Evolutionary conservation across 1,140 invertebrate genomes (phyloP).

Genomic region (Drosophila parabipectinata): DNA sequence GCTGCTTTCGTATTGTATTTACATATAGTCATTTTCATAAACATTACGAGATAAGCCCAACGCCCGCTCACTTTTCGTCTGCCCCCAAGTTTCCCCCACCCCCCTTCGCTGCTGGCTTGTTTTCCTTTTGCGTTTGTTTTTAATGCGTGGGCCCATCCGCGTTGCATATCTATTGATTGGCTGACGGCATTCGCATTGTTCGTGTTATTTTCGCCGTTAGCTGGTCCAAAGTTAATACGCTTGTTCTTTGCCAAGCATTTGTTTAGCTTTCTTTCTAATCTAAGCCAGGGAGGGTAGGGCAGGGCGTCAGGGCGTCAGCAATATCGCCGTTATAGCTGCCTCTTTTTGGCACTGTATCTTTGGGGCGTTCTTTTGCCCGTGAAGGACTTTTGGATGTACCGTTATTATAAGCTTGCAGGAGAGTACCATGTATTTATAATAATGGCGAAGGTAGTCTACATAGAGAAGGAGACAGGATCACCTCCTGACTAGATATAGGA

Average conservation of each 20-base stretch:
- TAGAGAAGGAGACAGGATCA: too few relatives aligned
- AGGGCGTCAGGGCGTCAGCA: slow-evolving; percentile 3
- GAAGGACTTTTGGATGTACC: too few relatives aligned
- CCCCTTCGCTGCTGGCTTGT: too few relatives aligned
- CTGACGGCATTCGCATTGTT: slow-evolving; percentile 22
- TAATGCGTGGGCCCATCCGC: slow-evolving; percentile 14
- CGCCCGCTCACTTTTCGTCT: slow-evolving; percentile 36
- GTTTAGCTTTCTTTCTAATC: slow-evolving; percentile 32
- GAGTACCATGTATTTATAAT: too few relatives aligned
- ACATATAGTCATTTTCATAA: slow-evolving; percentile 77
- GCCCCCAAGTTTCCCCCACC: too few relatives aligned
- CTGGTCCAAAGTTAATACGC: slow-evolving; percentile 8
- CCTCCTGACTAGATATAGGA: too few relatives aligned
- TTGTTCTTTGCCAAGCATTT: slow-evolving; percentile 16
- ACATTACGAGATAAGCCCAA: slow-evolving; percentile 73
- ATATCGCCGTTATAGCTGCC: slow-evolving; percentile 25
- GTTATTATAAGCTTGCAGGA: too few relatives aligned
- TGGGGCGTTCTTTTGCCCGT: not conserved
- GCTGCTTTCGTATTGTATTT: slow-evolving; percentile 62
- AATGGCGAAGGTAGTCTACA: too few relatives aligned
- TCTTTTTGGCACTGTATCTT: slow-evolving; percentile 2
- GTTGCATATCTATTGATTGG: slow-evolving; percentile 26
- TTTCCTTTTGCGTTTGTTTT: not conserved
- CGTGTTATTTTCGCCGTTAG: slow-evolving; percentile 1
- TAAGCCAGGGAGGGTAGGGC: not conserved